Percentiles rank a stretch among this genome's conserved stretches.
Conservation (phyloP, 2,888 invertebrate genomes). For the Punctoribates punctum region DNA sequence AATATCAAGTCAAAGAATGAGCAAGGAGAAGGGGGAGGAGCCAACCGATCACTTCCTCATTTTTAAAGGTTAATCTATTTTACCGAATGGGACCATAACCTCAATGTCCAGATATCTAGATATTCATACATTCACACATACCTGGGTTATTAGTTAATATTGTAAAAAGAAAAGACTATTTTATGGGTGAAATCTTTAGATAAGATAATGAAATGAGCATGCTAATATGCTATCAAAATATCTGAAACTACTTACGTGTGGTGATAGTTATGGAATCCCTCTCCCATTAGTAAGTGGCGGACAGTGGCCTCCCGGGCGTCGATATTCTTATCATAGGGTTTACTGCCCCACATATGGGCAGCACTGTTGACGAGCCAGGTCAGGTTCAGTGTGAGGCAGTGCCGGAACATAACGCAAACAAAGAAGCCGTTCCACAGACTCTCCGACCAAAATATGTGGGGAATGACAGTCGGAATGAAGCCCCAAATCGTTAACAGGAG, state of each 20-base stretch:
- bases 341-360: constrained; percentile 61
- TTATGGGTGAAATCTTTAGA: too few relatives aligned
- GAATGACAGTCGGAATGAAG: constrained; percentile 56
- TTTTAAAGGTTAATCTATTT: neutral
- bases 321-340: constrained; percentile 59
- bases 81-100: neutral
- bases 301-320: constrained; percentile 64
- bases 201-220: too few relatives aligned
- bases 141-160: too few relatives aligned
- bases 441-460: constrained; percentile 57
- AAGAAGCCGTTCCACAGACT: constrained; percentile 53
- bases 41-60: neutral
- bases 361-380: constrained; percentile 59
- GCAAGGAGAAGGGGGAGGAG: too few relatives aligned
- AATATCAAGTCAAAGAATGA: too few relatives aligned
- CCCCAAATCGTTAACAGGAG: constrained; percentile 55
- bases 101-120: too few relatives aligned
- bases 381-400: constrained; percentile 55
- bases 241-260: constrained; percentile 35
- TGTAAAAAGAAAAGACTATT: too few relatives aligned
- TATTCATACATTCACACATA: too few relatives aligned
- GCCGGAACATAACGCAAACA: constrained; percentile 54
- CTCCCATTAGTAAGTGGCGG: constrained; percentile 13
- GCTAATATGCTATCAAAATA: too few relatives aligned
- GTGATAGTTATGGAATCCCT: constrained; percentile 42